These are phyloP conservation scores for Onychomys leucogaster DNA, from an alignment of 2,797 vertebrate genomes.

Conservation along the genomic window DNA sequence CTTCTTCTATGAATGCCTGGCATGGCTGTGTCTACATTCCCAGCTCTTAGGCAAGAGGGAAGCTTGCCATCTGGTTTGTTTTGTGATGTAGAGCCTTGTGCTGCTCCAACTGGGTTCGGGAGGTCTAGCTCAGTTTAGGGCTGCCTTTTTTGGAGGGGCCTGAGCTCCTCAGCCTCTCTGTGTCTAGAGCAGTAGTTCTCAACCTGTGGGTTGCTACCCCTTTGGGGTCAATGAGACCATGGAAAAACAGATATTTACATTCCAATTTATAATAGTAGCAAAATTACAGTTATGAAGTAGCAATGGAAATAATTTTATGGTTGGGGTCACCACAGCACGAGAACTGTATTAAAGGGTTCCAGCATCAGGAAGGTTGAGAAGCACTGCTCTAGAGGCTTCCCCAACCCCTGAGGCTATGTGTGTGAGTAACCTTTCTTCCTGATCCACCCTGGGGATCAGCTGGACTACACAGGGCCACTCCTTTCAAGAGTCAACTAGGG, in stretches of 20 bases:
- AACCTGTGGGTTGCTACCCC: neutral
- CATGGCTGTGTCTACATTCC: neutral
- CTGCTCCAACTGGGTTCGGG: neutral
- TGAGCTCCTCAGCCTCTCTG: too few relatives aligned
- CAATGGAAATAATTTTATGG: neutral
- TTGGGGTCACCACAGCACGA: neutral
- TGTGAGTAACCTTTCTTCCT: neutral
- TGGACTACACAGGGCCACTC: neutral
- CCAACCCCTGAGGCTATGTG: neutral
- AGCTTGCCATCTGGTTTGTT: neutral
- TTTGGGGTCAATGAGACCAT: neutral
- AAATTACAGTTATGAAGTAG: neutral
- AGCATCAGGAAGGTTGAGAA: neutral
- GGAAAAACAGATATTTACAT: neutral
- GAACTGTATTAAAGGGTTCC: neutral
- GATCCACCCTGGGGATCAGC: neutral
- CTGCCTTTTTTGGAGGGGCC: neutral
- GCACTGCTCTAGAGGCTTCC: neutral
- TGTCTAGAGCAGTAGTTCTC: neutral
- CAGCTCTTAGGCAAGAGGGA: neutral
- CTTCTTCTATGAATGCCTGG: neutral
- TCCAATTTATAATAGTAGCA: neutral
- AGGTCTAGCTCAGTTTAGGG: too few relatives aligned
- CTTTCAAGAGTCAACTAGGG: conserved; percentile 1
- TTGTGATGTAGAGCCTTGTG: neutral